Evolutionary conservation across 2,113 vertebrate species (phyloP).

Genomic region (Ivindomyrus marchei): DNA sequence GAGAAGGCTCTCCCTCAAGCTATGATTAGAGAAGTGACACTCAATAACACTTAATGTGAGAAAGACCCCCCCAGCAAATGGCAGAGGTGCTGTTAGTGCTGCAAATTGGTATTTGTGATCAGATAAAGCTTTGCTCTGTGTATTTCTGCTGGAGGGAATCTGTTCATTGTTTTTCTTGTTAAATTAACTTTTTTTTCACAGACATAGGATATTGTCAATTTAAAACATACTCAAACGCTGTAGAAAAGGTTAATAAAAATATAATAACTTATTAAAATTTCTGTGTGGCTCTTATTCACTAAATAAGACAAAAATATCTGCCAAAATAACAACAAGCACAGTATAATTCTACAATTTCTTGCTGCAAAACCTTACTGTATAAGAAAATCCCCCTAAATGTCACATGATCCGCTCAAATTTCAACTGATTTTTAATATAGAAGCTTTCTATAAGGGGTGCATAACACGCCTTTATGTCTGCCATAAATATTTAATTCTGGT

Average conservation of each 20-base stretch:
- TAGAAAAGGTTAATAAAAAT: background rate
- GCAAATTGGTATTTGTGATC: constrained; percentile 1
- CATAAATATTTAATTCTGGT: background rate
- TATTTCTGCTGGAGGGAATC: background rate
- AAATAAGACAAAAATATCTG: background rate
- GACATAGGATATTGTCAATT: background rate
- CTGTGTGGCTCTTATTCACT: background rate
- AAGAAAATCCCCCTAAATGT: background rate
- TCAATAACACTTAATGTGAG: constrained; percentile 48
- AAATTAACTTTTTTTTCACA: background rate
- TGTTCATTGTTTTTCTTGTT: background rate
- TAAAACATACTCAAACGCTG: background rate
- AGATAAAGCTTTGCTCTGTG: background rate
- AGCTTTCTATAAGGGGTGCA: background rate
- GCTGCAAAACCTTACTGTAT: background rate
- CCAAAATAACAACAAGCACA: background rate
- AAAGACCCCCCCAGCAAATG: constrained; percentile 31
- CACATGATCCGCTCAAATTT: background rate
- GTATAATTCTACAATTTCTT: background rate
- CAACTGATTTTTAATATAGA: background rate
- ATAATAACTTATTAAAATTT: background rate
- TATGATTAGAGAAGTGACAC: constrained; percentile 55
- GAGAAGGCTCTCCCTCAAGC: constrained; percentile 53
- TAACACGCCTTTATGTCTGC: background rate
- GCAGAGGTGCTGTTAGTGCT: background rate